Conservation (phyloP, 2,797 vertebrate species). For the Thaleichthys pacificus region DNA sequence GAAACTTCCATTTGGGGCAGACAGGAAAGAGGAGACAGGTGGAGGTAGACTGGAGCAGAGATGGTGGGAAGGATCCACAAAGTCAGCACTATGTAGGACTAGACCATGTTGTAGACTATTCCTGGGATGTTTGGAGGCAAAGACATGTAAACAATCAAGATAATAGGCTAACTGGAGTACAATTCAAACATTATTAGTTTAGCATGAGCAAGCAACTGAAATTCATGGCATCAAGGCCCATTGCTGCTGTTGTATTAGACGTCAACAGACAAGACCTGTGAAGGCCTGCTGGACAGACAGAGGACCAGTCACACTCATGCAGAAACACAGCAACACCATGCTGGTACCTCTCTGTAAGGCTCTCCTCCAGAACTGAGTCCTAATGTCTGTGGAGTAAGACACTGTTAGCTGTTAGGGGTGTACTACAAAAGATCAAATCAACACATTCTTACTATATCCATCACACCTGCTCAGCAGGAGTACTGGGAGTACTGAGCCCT, state of each 20-base stretch:
- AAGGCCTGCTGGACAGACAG: no score
- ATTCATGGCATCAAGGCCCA: background rate
- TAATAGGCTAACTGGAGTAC: background rate
- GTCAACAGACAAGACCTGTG: background rate
- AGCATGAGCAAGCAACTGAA: background rate
- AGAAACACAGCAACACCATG: slow-evolving; percentile 60
- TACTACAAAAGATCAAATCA: background rate
- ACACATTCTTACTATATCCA: background rate
- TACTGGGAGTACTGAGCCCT: background rate
- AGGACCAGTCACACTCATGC: slow-evolving; percentile 2
- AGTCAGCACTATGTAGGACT: background rate
- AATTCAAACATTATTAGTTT: background rate
- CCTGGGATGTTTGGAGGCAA: background rate
- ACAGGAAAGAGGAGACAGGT: background rate
- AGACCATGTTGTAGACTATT: no score
- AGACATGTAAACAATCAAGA: background rate
- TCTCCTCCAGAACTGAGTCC: slow-evolving; percentile 82
- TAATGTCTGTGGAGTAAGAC: slow-evolving; percentile 75
- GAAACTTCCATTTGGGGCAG: background rate
- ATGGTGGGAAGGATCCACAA: background rate
- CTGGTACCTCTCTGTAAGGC: slow-evolving; percentile 76
- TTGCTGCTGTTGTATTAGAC: background rate
- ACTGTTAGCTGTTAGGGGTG: background rate
- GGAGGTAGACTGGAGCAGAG: background rate
- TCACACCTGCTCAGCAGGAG: background rate